Conservation (phyloP, 2,113 vertebrate genomes). For the Harpagus bidentatus region DNA sequence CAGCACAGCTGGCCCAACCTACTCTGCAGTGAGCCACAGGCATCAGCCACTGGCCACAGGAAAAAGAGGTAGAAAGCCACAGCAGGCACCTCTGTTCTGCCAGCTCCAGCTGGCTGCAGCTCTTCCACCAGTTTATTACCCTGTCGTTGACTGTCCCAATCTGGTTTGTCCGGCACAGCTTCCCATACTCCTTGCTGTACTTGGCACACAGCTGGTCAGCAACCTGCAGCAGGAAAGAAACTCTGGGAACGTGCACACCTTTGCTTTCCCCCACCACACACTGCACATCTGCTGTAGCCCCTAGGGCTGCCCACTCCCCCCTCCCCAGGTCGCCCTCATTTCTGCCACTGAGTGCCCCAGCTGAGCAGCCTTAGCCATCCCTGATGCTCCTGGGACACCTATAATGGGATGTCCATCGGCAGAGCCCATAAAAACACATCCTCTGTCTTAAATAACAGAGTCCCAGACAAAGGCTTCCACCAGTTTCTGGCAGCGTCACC, state of each 20-base stretch:
- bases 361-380: not conserved
- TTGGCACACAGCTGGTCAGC: slow-evolving; percentile 96
- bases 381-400: not conserved
- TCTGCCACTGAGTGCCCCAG: not conserved
- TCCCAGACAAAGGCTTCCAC: not conserved
- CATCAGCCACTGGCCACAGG: not conserved
- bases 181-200: slow-evolving; percentile 98
- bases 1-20: not conserved
- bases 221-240: slow-evolving; percentile 76
- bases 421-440: not conserved
- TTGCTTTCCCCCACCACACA: not conserved
- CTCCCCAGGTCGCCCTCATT: not conserved
- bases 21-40: not conserved
- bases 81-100: not conserved
- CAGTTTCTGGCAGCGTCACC: not conserved
- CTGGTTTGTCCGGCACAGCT: slow-evolving; percentile 95
- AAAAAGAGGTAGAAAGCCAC: not conserved
- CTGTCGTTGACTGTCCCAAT: slow-evolving; percentile 97
- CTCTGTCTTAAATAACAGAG: not conserved
- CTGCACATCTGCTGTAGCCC: not conserved
- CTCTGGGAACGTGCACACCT: not conserved
- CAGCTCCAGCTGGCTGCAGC: not conserved
- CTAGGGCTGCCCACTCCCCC: not conserved
- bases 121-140: slow-evolving; percentile 67
- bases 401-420: not conserved